A percentile compares a stretch with the other conserved stretches of the same genome.
These are phyloP conservation scores for Electrophaes corylata DNA, from an alignment of 2,888 invertebrate genomes.

Conservation along the genomic window DNA sequence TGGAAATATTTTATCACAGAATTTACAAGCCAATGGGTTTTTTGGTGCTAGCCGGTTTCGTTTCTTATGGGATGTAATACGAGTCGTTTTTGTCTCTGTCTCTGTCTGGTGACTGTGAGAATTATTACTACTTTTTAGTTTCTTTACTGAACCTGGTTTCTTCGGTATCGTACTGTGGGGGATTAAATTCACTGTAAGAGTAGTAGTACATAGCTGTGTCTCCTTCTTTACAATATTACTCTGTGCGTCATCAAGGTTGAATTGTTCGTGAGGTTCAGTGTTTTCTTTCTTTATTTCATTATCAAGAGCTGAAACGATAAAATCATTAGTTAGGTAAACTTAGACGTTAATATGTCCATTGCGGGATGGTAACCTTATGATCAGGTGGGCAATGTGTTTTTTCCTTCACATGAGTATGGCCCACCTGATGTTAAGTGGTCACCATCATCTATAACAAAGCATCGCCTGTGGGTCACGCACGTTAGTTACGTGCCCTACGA, in stretches of 20 bases:
- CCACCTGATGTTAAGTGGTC: too few relatives aligned
- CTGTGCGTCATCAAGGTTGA: background rate
- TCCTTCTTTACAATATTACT: background rate
- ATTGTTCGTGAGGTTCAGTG: background rate
- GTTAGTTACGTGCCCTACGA: too few relatives aligned
- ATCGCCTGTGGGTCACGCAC: too few relatives aligned
- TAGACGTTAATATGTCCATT: too few relatives aligned
- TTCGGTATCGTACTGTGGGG: background rate
- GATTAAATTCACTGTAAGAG: background rate
- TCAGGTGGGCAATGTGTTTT: too few relatives aligned
- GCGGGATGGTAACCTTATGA: too few relatives aligned
- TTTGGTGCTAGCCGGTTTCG: background rate
- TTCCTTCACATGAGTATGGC: too few relatives aligned
- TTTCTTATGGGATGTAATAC: background rate
- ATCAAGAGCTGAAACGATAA: background rate
- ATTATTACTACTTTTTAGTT: background rate
- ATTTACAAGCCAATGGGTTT: constrained; percentile 10
- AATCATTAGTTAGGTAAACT: too few relatives aligned
- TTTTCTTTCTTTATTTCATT: constrained; percentile 11
- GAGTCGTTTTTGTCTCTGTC: too few relatives aligned
- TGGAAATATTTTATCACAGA: constrained; percentile 11
- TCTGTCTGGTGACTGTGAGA: too few relatives aligned
- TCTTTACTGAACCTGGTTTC: background rate
- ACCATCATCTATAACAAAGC: too few relatives aligned
- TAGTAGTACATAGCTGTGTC: background rate